A percentile compares a stretch with the other conserved stretches of the same genome.
Evolutionary conservation across 2,113 vertebrate genomes (phyloP).

Genomic region (Paradoxurus hermaphroditus): DNA sequence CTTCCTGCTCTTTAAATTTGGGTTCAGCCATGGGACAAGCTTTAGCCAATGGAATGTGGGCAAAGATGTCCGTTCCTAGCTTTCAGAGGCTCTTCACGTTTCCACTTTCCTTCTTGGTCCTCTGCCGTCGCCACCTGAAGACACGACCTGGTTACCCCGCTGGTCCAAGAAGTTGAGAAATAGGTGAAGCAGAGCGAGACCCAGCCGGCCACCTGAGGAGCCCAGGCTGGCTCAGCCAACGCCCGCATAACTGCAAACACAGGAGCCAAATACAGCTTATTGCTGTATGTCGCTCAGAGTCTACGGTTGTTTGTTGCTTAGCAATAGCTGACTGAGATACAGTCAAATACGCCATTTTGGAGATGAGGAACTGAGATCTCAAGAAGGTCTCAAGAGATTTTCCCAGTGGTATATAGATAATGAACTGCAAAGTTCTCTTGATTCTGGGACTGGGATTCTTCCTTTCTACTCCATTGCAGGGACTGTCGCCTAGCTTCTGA

Average conservation of each 20-base stretch:
- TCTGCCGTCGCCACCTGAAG: background rate
- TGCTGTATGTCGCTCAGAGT: background rate
- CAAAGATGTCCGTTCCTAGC: background rate
- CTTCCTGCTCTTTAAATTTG: background rate
- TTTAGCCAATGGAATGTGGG: background rate
- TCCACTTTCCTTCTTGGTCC: too few species aligned
- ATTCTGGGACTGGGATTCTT: background rate
- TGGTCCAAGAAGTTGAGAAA: background rate
- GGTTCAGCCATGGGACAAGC: background rate
- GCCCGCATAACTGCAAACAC: rapidly evolving
- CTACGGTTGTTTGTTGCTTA: background rate
- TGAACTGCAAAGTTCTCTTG: background rate
- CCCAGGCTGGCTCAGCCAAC: background rate
- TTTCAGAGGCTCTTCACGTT: background rate
- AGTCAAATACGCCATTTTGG: background rate
- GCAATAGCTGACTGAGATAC: background rate
- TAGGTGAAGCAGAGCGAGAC: background rate
- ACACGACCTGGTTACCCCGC: background rate
- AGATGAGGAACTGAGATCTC: background rate
- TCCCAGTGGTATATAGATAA: background rate
- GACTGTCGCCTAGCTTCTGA: background rate
- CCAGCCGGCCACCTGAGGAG: background rate
- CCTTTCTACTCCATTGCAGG: background rate
- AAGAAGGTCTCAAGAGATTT: background rate
- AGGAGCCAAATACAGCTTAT: too few species aligned